Percentiles rank a stretch among this genome's conserved stretches.
phyloP scores from a whole-genome alignment of 2,888 invertebrate species.

The Tromatobia lineatoria region DNA sequence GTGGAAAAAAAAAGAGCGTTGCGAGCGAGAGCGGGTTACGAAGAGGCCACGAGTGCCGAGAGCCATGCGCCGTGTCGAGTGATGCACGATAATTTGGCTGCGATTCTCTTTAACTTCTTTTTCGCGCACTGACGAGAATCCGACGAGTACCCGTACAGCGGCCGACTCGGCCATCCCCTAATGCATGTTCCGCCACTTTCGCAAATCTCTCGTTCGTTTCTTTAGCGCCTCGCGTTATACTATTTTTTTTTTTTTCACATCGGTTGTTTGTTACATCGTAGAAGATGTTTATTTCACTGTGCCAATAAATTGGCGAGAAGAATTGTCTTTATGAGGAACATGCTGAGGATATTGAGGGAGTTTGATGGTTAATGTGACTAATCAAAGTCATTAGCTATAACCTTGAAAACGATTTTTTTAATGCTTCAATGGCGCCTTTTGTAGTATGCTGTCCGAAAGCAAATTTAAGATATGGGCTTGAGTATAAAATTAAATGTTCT shows the following conservation, averaged over 20 bases:
- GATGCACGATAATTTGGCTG: conserved; percentile 83
- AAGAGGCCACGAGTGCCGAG: conserved; percentile 61
- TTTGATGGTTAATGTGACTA: no score
- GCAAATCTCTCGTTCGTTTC: conserved; percentile 57
- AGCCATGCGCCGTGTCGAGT: conserved; percentile 70
- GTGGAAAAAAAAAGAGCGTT: conserved; percentile 28
- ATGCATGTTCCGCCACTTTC: conserved; percentile 44
- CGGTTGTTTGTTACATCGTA: no score
- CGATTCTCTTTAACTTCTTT: conserved; percentile 72
- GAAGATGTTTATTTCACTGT: no score
- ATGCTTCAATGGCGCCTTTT: no score
- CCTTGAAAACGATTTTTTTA: no score
- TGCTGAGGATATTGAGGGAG: no score
- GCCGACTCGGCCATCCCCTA: conserved; percentile 5
- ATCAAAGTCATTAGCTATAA: no score
- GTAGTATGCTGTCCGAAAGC: no score
- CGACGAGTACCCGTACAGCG: background rate
- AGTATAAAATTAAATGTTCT: no score
- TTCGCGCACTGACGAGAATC: conserved; percentile 21
- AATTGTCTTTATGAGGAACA: no score
- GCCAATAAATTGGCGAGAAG: no score
- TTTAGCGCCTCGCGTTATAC: background rate
- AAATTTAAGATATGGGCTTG: no score
- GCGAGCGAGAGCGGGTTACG: conserved; percentile 45
- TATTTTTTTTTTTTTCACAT: conserved; percentile 32